phyloP scores from a whole-genome alignment of 2,888 invertebrate species.

The Unio delphinus region DNA sequence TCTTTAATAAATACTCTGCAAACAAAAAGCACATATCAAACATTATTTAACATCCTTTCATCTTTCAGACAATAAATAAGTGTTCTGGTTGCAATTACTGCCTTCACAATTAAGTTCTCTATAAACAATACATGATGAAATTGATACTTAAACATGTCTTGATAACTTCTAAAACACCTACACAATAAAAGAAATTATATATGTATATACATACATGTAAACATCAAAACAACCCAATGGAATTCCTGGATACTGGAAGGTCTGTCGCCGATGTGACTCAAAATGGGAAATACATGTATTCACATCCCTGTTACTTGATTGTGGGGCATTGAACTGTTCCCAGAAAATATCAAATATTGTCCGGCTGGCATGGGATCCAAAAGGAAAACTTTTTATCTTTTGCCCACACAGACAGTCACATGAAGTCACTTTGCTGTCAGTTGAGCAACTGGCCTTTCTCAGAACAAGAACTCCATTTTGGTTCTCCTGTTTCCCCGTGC shows the following conservation, averaged over 20 bases:
- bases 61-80: too few relatives aligned
- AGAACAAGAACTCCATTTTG: slow-evolving; percentile 23
- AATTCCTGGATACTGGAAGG: slow-evolving; percentile 22
- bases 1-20: too few relatives aligned
- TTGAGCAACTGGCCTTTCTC: slow-evolving; percentile 24
- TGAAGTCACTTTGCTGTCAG: slow-evolving; percentile 3
- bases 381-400: too few relatives aligned
- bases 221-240: slow-evolving; percentile 48
- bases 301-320: slow-evolving; percentile 6
- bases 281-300: background rate
- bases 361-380: slow-evolving; percentile 9
- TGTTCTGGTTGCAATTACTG: too few relatives aligned
- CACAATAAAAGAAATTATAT: background rate
- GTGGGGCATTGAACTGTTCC: slow-evolving; percentile 40
- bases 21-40: too few relatives aligned
- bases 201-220: slow-evolving; percentile 42
- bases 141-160: too few relatives aligned
- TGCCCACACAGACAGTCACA: slow-evolving; percentile 6
- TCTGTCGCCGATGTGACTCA: background rate
- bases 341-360: slow-evolving; percentile 50
- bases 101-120: too few relatives aligned
- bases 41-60: too few relatives aligned
- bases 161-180: too few relatives aligned
- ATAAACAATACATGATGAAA: too few relatives aligned
- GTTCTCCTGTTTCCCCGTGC: too few relatives aligned